Evolutionary conservation across 1,140 invertebrate species (phyloP), one percentile per base, ranked within the genome.

Genomic region (Drosophila insularis): DNA sequence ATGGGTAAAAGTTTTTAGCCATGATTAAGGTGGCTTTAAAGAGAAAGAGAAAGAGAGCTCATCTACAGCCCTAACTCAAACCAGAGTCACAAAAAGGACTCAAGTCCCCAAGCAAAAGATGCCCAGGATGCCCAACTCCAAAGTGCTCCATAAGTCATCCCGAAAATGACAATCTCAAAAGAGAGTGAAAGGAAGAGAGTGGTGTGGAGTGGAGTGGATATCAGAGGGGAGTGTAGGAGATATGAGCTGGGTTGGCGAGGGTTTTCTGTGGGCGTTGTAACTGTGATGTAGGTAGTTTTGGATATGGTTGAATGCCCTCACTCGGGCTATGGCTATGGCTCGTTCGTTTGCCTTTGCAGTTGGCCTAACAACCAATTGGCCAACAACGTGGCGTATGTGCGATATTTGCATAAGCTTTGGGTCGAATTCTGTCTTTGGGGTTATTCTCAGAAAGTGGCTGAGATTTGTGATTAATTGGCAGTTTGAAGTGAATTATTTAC

Each of bases 21-120:
- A 60, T 76, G 73, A 76, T 76, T 76, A 76, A 76, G 73, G 73
- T 76, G 73, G 60, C 73, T 74, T 76, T 75, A 76, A 76, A 65
- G 63, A 17, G 54, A 21, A 11, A 40, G n/a, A n/a, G n/a, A n/a
- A 27, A 6, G 27, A 27, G 21, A 46, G 19, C 32, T 8, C 7
- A 35, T 11, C 10, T 2, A 8, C 35, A 11, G 4, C 19, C 43
- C 43, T 19, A 50, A 21, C 17, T 50, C 43, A 50, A 50, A 50
- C 17, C 43, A 54, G 46, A 31, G 54, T 10, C 10, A 13, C 23
- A 55, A 39, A 58, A 50, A 19, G 43, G 43, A 50, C 43, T 4
- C 17, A 19, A 11, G 43, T 50, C 17, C 17, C 43, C 43, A 19
- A 50, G 43, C 43, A 50, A 50, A 50, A 50, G 43, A 50, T 50